Conservation (phyloP, 2,797 vertebrate species). For the Sardinella longiceps region DNA sequence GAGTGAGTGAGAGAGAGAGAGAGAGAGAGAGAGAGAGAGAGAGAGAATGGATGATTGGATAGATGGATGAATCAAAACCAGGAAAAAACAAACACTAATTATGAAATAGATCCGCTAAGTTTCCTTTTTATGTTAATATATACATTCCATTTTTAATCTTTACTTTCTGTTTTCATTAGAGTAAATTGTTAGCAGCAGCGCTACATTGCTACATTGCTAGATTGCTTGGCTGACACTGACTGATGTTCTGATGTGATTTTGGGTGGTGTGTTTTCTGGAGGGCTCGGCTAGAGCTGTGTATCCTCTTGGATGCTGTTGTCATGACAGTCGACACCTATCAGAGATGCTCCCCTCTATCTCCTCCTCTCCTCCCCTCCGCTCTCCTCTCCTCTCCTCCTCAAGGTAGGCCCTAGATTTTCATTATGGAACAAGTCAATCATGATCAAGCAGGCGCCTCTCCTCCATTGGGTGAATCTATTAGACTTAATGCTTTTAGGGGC, state of each 20-base stretch:
- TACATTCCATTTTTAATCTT: neutral
- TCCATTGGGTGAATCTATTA: constrained; percentile 54
- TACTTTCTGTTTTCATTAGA: neutral
- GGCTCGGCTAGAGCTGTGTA: neutral
- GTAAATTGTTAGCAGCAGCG: no score
- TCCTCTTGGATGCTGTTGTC: neutral
- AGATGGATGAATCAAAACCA: constrained; percentile 15
- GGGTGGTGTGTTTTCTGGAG: neutral
- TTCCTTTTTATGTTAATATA: neutral
- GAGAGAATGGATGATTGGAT: neutral
- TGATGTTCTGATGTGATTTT: neutral
- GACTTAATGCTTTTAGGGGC: constrained; percentile 57
- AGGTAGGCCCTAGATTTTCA: constrained; percentile 45
- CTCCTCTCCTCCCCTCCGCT: neutral
- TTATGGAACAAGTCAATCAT: constrained; percentile 52
- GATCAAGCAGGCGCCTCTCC: constrained; percentile 42
- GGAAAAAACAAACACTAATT: neutral
- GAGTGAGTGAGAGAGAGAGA: neutral
- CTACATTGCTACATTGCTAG: neutral
- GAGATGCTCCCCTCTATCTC: neutral
- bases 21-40: constrained; percentile 9
- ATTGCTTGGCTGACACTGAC: neutral
- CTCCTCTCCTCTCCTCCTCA: constrained; percentile 15
- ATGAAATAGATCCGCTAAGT: neutral
- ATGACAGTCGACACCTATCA: neutral